Evolutionary conservation across 1,140 invertebrate species (phyloP).

Genomic region (Asbolus verrucosus): DNA sequence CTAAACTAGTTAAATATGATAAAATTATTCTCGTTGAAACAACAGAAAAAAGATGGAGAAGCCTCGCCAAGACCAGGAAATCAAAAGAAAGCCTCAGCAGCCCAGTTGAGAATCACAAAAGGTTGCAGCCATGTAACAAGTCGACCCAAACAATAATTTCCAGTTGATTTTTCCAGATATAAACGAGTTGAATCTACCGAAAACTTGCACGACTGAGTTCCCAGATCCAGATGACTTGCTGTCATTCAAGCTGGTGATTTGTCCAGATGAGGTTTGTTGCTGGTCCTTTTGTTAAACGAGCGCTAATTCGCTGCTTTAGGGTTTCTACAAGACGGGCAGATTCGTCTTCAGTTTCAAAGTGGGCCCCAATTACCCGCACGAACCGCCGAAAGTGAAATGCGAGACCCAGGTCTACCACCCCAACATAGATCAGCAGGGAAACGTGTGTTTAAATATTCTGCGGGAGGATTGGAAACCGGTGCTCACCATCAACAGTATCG

Average conservation of each 20-base stretch:
- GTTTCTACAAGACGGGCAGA: constrained; percentile 93
- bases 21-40: constrained; percentile 97
- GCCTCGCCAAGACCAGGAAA: constrained; percentile 78
- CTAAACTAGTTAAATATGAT: constrained; percentile 79
- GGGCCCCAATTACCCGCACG: constrained; percentile 96
- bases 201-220: constrained; percentile 96
- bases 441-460: constrained; percentile 94
- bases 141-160: constrained; percentile 2
- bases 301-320: constrained; percentile 70
- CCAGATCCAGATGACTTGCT: constrained; percentile 96
- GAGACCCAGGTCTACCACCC: constrained; percentile 95
- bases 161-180: constrained; percentile 81
- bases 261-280: constrained; percentile 85
- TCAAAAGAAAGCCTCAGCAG: constrained; percentile 92
- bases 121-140: constrained; percentile 70
- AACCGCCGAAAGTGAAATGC: constrained; percentile 95
- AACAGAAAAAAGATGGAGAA: constrained; percentile 97
- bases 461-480: constrained; percentile 99
- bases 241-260: constrained; percentile 96
- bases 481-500: constrained; percentile 96
- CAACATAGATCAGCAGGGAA: constrained; percentile 95
- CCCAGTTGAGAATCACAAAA: constrained; percentile 97
- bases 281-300: constrained; percentile 2
- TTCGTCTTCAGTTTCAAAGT: constrained; percentile 99
- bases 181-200: constrained; percentile 96